phyloP scores from a whole-genome alignment of 2,888 invertebrate genomes.

The Pollenia labialis region DNA sequence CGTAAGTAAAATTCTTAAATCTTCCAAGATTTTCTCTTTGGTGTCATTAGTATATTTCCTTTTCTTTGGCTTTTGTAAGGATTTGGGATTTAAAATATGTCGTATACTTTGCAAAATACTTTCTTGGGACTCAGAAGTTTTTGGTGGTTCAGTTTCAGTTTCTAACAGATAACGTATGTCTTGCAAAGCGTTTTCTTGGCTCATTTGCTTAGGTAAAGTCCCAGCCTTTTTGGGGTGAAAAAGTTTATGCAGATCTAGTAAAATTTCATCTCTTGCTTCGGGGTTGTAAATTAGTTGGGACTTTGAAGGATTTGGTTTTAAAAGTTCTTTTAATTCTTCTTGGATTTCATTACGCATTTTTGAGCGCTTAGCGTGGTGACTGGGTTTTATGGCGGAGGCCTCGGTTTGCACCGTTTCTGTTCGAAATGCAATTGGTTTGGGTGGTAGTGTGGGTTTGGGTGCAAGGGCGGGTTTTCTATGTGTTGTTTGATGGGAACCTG shows the following conservation, averaged over 20 bases:
- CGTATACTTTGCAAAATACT: constrained; percentile 31
- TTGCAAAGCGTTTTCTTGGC: constrained; percentile 24
- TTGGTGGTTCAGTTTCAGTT: not conserved
- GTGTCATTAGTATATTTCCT: constrained; percentile 37
- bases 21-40: constrained; percentile 36
- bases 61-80: not conserved
- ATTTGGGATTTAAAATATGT: constrained; percentile 56
- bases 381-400: not conserved
- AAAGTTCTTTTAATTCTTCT: constrained; percentile 42
- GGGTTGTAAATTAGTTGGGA: not conserved
- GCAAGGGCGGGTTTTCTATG: not conserved
- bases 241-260: constrained; percentile 34
- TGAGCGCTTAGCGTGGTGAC: constrained; percentile 40
- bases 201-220: not conserved
- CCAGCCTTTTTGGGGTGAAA: constrained; percentile 32
- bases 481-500: not conserved
- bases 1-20: constrained; percentile 23
- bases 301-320: not conserved
- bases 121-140: constrained; percentile 1
- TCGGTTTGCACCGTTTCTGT: constrained; percentile 48
- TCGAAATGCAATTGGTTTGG: not conserved
- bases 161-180: constrained; percentile 31
- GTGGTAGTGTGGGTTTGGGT: not conserved
- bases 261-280: constrained; percentile 41
- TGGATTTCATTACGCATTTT: constrained; percentile 53